Base-by-base conservation (phyloP, 2,113 vertebrate species). In the Chaetodon auriga region DNA sequence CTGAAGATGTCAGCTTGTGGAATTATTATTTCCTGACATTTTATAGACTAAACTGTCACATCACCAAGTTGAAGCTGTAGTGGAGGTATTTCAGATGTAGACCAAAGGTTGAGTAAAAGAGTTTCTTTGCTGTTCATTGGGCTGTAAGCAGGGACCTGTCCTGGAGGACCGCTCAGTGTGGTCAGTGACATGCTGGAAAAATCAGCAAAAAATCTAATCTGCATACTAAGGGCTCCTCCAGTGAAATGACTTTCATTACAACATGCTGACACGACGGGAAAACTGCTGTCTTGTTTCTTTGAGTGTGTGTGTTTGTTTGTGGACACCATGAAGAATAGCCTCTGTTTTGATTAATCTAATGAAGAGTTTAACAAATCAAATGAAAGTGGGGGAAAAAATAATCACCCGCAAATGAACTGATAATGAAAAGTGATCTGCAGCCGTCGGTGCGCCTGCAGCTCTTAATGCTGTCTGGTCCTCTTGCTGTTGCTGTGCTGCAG, bases 401-500 rank as follows among this genome's bases (percentile, higher is more conserved):
- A 38, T 19, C 45, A 36, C 15, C 19, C 15, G 13, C 48, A 19
- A 19, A 48, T 69, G 19, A 13, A n/a, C 4, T 12, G 9, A 23
- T 11, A 19, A 53, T 46, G 15, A 41, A 18, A 58, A 43, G 23
- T 54, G 18, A 60, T 30, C 2, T 45, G 25, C 76, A 25, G 60
- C 35, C 9, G 48, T 25, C 12, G 15, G 1, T 18, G 25, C 43
- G 35, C n/a, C 46, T 48, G 45, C 75, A 66, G 38, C 41, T 43
- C 36, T 5, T 49, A 12, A 72, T n/a, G 16, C 23, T 63, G 36
- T 43, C 25, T 49, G 75, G 21, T 21, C 19, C 8, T 8, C 38
- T 8, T 8, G 3, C 57, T 87, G 63, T 60, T 81, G 30, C 18
- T 76, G 58, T 19, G 6, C 91, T 91, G 51, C 91, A 99, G 98